A percentile compares a stretch with the other conserved stretches of the same genome.
Conservation (phyloP, 2,113 vertebrate genomes). For the Lethenteron camtschaticum region DNA sequence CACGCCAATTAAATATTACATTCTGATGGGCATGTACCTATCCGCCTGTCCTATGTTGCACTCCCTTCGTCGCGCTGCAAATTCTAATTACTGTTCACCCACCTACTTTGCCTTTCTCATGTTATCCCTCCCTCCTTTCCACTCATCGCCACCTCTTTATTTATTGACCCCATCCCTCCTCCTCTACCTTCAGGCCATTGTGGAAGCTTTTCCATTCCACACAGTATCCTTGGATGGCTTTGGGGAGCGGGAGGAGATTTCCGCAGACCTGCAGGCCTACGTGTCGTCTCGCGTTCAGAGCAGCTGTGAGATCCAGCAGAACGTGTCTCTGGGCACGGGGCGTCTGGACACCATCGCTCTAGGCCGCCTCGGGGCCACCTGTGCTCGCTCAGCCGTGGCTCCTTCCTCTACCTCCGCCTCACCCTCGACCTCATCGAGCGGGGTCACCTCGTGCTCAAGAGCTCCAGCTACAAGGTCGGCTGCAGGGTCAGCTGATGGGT, state of each 20-base stretch:
- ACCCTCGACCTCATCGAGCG: slow-evolving; percentile 82
- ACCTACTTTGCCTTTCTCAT: neutral
- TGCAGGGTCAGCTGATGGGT: too few relatives aligned
- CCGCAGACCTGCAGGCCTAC: slow-evolving; percentile 60
- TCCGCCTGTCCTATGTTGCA: too few relatives aligned
- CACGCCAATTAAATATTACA: too few relatives aligned
- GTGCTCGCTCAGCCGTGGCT: slow-evolving; percentile 69
- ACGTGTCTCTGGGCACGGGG: slow-evolving; percentile 66
- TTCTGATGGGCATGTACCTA: too few relatives aligned
- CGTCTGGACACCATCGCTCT: slow-evolving; percentile 55
- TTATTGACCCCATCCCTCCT: neutral
- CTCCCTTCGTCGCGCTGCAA: too few relatives aligned
- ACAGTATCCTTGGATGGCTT: slow-evolving; percentile 63
- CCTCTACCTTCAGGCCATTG: slow-evolving; percentile 37
- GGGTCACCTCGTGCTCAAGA: slow-evolving; percentile 87
- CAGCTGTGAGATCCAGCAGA: slow-evolving; percentile 74
- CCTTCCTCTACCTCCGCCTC: slow-evolving; percentile 84
- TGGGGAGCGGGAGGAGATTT: slow-evolving; percentile 52
- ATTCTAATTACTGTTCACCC: neutral
- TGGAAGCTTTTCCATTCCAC: slow-evolving; percentile 40
- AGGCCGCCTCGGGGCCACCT: slow-evolving; percentile 76
- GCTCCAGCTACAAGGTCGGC: slow-evolving; percentile 61
- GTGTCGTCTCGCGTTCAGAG: slow-evolving; percentile 60
- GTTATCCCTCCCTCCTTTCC: neutral
- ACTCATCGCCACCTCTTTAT: neutral